A percentile compares a stretch with the other conserved stretches of the same genome.
Conservation (phyloP, 2,888 invertebrate genomes). For the Torymus aiolomorphi region DNA sequence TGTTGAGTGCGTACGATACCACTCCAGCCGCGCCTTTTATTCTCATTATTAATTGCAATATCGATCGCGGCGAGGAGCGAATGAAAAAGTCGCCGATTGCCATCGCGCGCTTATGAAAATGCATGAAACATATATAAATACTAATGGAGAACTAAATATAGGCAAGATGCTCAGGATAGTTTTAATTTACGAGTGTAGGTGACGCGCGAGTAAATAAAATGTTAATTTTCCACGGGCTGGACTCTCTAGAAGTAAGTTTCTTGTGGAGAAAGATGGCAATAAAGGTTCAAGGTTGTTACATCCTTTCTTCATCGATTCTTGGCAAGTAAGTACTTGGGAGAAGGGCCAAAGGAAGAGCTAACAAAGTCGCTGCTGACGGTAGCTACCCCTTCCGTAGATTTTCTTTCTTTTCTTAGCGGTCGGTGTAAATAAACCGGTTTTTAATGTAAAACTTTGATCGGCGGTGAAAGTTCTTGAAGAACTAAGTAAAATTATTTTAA, state of each 20-base stretch:
- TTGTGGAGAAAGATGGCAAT: neutral
- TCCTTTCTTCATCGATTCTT: constrained; percentile 33
- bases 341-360: constrained; percentile 5
- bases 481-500: neutral
- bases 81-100: no score
- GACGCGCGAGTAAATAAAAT: no score
- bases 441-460: constrained; percentile 9
- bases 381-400: neutral
- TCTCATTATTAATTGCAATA: constrained; percentile 39
- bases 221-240: no score
- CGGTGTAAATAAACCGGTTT: constrained; percentile 17
- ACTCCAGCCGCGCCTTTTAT: constrained; percentile 15
- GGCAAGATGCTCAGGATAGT: neutral
- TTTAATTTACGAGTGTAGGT: no score
- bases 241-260: no score
- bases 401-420: neutral
- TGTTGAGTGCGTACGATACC: constrained; percentile 5
- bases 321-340: constrained; percentile 1
- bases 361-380: no score
- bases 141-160: neutral
- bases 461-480: neutral
- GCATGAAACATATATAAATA: constrained; percentile 1
- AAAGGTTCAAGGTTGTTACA: constrained; percentile 34
- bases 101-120: neutral
- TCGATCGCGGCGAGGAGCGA: neutral